These are phyloP conservation scores for Callopanchax toddi DNA, from an alignment of 2,113 vertebrate genomes.

Conservation along the genomic window DNA sequence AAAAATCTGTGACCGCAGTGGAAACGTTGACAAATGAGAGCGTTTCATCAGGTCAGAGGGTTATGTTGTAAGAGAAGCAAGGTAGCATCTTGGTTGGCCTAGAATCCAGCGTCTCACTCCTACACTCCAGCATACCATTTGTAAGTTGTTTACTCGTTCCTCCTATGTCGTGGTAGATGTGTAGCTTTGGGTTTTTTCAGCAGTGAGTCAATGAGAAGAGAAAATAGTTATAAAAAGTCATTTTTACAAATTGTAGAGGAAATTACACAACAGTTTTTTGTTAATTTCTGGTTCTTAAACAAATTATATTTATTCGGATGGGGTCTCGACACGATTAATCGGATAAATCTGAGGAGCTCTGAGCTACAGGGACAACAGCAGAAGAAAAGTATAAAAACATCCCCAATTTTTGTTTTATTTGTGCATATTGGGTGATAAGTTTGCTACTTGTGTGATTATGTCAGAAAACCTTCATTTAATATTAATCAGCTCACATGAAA, in stretches of 20 bases:
- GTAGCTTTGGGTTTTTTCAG: constrained; percentile 36
- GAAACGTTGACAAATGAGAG: constrained; percentile 67
- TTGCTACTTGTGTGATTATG: no score
- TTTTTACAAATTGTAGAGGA: constrained; percentile 5
- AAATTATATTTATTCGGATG: no score
- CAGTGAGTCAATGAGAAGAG: constrained; percentile 41
- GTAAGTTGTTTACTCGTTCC: constrained; percentile 21
- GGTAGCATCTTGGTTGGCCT: constrained; percentile 62
- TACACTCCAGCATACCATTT: constrained; percentile 19
- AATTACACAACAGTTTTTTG: not conserved
- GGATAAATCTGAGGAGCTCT: no score
- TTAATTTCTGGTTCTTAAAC: no score
- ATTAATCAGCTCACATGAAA: no score
- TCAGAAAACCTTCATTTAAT: no score
- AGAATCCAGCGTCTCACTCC: constrained; percentile 41
- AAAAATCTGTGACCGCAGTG: constrained; percentile 66
- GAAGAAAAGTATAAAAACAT: no score
- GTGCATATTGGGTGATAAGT: no score
- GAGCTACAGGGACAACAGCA: no score
- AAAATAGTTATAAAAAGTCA: constrained; percentile 27
- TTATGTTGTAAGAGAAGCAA: constrained; percentile 59
- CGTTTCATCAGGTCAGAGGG: constrained; percentile 62
- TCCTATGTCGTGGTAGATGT: constrained; percentile 34
- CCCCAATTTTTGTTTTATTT: no score
- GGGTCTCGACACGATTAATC: no score